Evolutionary conservation across 2,797 vertebrate species (phyloP).

Genomic region (Sebastes kiyomatsui): DNA sequence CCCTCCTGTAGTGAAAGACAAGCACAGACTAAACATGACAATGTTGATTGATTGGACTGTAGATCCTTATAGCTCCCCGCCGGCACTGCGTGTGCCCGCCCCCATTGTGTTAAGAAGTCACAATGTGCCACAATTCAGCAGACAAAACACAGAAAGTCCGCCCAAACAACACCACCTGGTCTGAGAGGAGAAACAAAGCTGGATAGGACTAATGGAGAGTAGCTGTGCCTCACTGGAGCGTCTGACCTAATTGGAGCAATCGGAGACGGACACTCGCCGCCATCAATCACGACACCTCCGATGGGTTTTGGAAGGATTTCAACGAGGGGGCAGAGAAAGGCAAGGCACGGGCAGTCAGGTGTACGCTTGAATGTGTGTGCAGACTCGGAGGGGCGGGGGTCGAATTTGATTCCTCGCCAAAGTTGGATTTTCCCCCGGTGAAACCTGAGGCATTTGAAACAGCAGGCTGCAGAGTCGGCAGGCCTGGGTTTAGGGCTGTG

Average conservation of each 20-base stretch:
- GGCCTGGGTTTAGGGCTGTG: conserved; percentile 40
- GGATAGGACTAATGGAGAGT: conserved; percentile 18
- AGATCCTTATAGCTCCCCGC: conserved; percentile 39
- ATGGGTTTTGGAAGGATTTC: conserved; percentile 61
- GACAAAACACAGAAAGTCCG: conserved; percentile 49
- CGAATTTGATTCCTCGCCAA: conserved; percentile 49
- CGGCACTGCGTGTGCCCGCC: conserved; percentile 6
- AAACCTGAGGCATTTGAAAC: conserved; percentile 72
- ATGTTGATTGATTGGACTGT: conserved; percentile 60
- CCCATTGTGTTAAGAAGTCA: conserved; percentile 18
- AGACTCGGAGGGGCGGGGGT: conserved; percentile 10
- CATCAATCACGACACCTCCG: conserved; percentile 57
- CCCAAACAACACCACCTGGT: conserved; percentile 54
- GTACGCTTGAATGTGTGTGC: conserved; percentile 26
- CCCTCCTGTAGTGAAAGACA: conserved; percentile 46
- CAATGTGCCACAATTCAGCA: conserved; percentile 39
- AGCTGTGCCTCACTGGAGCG: conserved; percentile 48
- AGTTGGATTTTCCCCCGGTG: conserved; percentile 56
- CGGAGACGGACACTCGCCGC: conserved; percentile 40
- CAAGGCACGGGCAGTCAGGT: conserved; percentile 47
- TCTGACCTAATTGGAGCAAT: conserved; percentile 65
- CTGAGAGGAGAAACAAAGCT: conserved; percentile 19
- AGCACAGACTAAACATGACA: conserved; percentile 61
- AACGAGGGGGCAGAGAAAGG: conserved; percentile 40
- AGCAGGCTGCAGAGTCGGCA: conserved; percentile 60